Evolutionary conservation across 1,140 invertebrate species (phyloP).

Genomic region (Magallana ariakensis): DNA sequence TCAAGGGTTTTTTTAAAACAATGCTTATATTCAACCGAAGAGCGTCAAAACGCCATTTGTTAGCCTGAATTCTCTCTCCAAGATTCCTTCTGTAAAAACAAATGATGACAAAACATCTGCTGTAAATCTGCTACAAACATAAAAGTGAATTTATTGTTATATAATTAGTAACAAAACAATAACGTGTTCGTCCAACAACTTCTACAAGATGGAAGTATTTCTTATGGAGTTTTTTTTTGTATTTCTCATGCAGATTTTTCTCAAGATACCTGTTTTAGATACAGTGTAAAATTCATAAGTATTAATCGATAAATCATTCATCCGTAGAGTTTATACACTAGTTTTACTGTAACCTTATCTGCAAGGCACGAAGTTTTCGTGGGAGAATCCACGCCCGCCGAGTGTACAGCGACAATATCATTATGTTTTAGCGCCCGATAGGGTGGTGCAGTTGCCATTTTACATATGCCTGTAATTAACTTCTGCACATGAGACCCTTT

Average conservation of each 20-base stretch:
- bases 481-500: slow-evolving; percentile 33
- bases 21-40: too few relatives aligned
- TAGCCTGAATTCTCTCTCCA: too few relatives aligned
- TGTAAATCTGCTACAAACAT: not conserved
- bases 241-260: not conserved
- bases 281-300: not conserved
- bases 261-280: not conserved
- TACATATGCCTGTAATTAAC: slow-evolving; percentile 26
- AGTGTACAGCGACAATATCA: slow-evolving; percentile 16
- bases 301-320: slow-evolving; percentile 33
- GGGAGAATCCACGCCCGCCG: slow-evolving; percentile 27
- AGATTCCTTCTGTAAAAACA: too few relatives aligned
- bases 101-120: not conserved
- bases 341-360: slow-evolving; percentile 18
- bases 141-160: slow-evolving; percentile 29
- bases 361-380: not conserved
- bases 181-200: not conserved
- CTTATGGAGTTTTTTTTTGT: not conserved
- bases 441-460: slow-evolving; percentile 1
- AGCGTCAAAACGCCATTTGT: too few relatives aligned
- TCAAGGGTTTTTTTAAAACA: too few relatives aligned
- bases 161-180: not conserved
- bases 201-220: not conserved
- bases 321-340: slow-evolving; percentile 1
- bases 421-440: slow-evolving; percentile 22